Base-by-base conservation (phyloP, 2,888 invertebrate species). In the Agrochola lota region DNA sequence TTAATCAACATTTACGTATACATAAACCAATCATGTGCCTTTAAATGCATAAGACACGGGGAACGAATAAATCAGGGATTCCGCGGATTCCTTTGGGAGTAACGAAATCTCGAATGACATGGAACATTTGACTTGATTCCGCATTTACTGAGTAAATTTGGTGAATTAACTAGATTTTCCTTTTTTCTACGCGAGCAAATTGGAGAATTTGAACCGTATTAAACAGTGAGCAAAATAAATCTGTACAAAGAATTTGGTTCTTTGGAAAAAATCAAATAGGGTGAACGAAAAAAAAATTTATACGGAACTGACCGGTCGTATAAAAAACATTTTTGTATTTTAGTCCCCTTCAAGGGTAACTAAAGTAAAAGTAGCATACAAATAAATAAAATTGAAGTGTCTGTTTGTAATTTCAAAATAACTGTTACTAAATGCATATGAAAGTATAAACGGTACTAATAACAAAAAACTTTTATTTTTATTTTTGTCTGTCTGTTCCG, bases 131-230 rank as follows among this genome's bases (percentile, higher is more conserved):
- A 72, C 71, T 73, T 70, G 67, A 67, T 59, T 67, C 72, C 52
- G 55, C 70, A 77, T 82, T 83, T 85, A 85, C 82, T 55, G 83
- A 63, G 70, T 35, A 35, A 85, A 85, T 81, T 77, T 82, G 72
- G 62, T 43, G 70, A 83, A 76, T 85, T 81, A 70, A 83, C 77
- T 81, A 77, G 4, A 77, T 85, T 73, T 67, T 70, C 55, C 35
- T 70, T 72, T 85, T 73, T 85, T 77, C 26, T 55, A 35, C 17
- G 60, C 64, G 52, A 63, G 26, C 66, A 59, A 81, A 81, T 81
- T 71, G 60, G 17, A 40, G 55, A 64, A 68, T 71, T 57, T 60
- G 23, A 35, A 64, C 52, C 49, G 60, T 75, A 82, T 85, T 85
- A 43, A 68, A 68, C 52, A 26, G 26, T 52, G 57, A 67, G 46